Evolutionary conservation across 2,797 vertebrate genomes (phyloP), one percentile per base, ranked within the genome.

Genomic region (Stomatorhinus walkeri): DNA sequence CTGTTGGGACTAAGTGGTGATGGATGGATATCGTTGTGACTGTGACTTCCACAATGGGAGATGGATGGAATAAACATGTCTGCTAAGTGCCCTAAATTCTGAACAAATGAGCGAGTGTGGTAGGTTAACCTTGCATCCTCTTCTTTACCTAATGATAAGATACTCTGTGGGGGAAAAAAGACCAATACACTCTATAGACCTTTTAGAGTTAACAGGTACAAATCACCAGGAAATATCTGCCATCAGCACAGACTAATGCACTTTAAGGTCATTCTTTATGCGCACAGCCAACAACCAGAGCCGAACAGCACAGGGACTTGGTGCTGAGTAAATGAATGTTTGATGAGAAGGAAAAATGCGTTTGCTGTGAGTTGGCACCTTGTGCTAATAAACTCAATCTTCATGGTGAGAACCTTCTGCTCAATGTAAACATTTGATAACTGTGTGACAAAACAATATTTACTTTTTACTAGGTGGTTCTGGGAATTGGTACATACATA

Each of bases 341-440:
- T 79, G 32, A 79, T 16, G 72, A 43, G 36, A 79, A 79, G 72
- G 36, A 43, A 79, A 79, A 43, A 43, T 43, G 72, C 6, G 36
- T 79, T 79, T 43, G 72, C 32, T 40, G 72, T 43, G 36, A 76
- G 68, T 36, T 40, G 32, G 32, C 14, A 76, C 36, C 72, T 40
- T 79, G 24, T 9, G 32, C 72, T 79, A 79, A 79, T 79, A 28
- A 79, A 43, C 36, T 40, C 32, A 76, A 0, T 16, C 14, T 43
- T 43, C 16, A 43, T 79, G n/a, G 12, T 76, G 14, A 16, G 36
- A 76, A 76, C 36, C 72, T 79, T 79, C 72, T 19, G 16, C 36
- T n/a, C 36, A 16, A 12, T 79, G 72, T 79, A 79, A 79, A 79
- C 72, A 79, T 79, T 79, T 79, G 72, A 79, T 79, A 79, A 79